Evolutionary conservation across 2,113 vertebrate species (phyloP).

Genomic region (Capreolus pygargus): DNA sequence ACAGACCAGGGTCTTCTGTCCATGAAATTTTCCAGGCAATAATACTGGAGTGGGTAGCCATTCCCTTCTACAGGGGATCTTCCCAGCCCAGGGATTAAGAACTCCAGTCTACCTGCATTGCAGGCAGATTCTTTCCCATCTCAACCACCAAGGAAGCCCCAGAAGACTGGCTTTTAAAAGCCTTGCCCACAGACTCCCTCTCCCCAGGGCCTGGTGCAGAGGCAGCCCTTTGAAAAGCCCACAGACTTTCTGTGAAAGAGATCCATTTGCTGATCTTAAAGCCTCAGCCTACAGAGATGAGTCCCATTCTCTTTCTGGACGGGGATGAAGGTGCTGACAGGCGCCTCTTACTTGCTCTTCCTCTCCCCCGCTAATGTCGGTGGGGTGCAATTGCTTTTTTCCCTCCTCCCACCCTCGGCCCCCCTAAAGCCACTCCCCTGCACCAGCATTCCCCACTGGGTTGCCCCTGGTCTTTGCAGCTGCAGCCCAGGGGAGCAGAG

Average conservation of each 20-base stretch:
- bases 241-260: no score
- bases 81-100: background rate
- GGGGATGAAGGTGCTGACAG: background rate
- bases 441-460: fast-evolving
- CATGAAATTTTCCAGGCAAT: background rate
- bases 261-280: background rate
- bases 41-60: background rate
- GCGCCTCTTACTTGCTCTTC: background rate
- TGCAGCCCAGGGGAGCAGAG: background rate
- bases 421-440: fast-evolving
- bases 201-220: background rate
- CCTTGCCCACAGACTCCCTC: background rate
- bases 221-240: background rate
- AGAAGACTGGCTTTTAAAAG: background rate
- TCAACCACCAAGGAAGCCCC: background rate
- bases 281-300: background rate
- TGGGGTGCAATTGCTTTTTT: background rate
- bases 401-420: background rate
- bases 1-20: background rate
- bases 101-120: background rate
- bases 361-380: background rate
- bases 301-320: background rate
- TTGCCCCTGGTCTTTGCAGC: background rate
- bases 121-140: background rate
- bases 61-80: background rate